Percentiles rank a stretch among this genome's conserved stretches.
These are phyloP conservation scores for Acanthurus leucopareius DNA, from an alignment of 2,797 vertebrate genomes.

Conservation along the genomic window DNA sequence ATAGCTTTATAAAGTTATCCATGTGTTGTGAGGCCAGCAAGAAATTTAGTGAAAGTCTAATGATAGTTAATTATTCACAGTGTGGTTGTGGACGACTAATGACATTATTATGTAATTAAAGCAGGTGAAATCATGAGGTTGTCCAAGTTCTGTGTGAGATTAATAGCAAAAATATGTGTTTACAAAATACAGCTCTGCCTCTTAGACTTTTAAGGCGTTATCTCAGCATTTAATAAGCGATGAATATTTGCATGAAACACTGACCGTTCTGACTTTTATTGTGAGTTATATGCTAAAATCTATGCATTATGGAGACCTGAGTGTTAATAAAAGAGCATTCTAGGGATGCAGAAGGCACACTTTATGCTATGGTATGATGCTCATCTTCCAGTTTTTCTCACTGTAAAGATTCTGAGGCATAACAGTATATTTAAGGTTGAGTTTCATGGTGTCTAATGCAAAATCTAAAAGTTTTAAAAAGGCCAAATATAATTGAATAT, in stretches of 20 bases:
- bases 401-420: background rate
- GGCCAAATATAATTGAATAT: too few species aligned
- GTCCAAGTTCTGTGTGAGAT: constrained; percentile 14
- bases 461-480: constrained; percentile 7
- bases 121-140: constrained; percentile 2
- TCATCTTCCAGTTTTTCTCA: background rate
- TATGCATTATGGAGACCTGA: background rate
- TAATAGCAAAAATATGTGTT: background rate
- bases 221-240: constrained; percentile 6
- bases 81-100: background rate
- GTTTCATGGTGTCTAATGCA: background rate
- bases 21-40: background rate
- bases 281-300: background rate
- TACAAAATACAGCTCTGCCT: constrained; percentile 6
- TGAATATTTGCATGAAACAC: background rate
- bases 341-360: background rate
- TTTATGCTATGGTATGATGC: background rate
- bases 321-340: background rate
- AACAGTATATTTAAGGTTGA: background rate
- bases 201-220: background rate
- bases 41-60: background rate
- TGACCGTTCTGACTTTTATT: background rate
- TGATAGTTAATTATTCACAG: constrained; percentile 14
- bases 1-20: constrained; percentile 21
- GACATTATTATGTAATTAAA: background rate